Base-by-base conservation (phyloP, 2,888 invertebrate species). In the Dione juno region DNA sequence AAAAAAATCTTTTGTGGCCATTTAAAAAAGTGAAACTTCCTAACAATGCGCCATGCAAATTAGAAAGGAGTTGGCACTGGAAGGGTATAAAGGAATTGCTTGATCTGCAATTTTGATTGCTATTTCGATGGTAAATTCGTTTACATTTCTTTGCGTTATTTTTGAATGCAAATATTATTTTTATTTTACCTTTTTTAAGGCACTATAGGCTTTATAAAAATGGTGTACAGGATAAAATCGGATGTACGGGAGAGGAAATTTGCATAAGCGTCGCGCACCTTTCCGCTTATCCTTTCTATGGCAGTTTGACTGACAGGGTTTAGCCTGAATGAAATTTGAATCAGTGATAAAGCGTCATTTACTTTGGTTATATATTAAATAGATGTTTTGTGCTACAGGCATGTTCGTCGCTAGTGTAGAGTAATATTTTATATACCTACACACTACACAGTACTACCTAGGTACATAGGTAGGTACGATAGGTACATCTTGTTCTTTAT, bases 41-140 rank as follows among this genome's bases (percentile, higher is more conserved):
- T 88, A 81, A 92, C 90, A 92, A 92, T 88, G 86, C 87, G 82
- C 86, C 89, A 93, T 93, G 93, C 92, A 93, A 93, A 93, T 93
- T 92, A 92, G 91, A 84, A 81, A 76, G 77, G 74, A 76, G 77
- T 72, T 72, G 74, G 74, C 75, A 66, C 66, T 64, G 73, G 74
- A 86, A 84, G 41, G 80, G 72, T 74, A 43, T 79, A 84, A 78
- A 77, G 72, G 71, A 66, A 74, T 71, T 61, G 11, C 67, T 69
- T 75, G 76, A 71, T 72, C 75, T 66, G 74, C 81, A 50, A 86
- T 81, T 80, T 75, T 81, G 73, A 77, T 80, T 87, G 78, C 78
- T 89, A 85, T 79, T 50, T 21, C n/a, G 10, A 70, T 59, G 1
- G 40, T 5, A 40, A 71, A 77, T 83, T 78, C 75, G 77, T 69